Evolutionary conservation across 1,140 invertebrate genomes (phyloP).

Genomic region (Zaprionus ghesquierei): DNA sequence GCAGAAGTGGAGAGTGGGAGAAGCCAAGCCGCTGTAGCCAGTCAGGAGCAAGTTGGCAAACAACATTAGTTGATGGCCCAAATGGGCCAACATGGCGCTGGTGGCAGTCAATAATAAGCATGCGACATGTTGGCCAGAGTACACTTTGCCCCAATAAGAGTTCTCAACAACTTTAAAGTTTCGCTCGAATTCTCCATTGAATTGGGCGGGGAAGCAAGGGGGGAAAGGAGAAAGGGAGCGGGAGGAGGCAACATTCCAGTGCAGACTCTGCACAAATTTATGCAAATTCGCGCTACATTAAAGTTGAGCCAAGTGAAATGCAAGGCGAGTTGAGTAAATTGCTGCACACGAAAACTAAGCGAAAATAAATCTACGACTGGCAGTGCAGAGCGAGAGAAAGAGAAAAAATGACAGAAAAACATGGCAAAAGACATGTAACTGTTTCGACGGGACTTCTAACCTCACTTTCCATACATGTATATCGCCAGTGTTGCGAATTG

Average conservation of each 20-base stretch:
- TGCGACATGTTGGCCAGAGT: constrained; percentile 75
- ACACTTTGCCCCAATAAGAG: constrained; percentile 61
- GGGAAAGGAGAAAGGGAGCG: background rate
- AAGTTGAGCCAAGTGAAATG: constrained; percentile 43
- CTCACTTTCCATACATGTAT: no score
- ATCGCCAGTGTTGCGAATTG: no score
- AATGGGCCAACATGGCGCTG: constrained; percentile 75
- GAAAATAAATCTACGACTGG: background rate
- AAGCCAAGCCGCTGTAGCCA: background rate
- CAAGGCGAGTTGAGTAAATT: constrained; percentile 19
- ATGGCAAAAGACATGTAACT: no score
- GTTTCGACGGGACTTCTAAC: no score
- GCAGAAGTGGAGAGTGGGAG: constrained; percentile 47
- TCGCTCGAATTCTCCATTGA: constrained; percentile 1
- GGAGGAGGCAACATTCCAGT: constrained; percentile 19
- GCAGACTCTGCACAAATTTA: constrained; percentile 49
- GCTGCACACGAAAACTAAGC: constrained; percentile 15
- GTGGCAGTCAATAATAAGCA: constrained; percentile 80
- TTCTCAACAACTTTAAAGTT: constrained; percentile 72
- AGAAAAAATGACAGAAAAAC: no score
- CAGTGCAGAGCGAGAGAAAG: background rate
- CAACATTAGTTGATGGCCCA: constrained; percentile 80
- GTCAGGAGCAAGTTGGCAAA: constrained; percentile 69
- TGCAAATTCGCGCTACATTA: constrained; percentile 66
- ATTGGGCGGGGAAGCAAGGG: background rate